Conservation (phyloP, 2,888 invertebrate species). For the Urechis unicinctus region DNA sequence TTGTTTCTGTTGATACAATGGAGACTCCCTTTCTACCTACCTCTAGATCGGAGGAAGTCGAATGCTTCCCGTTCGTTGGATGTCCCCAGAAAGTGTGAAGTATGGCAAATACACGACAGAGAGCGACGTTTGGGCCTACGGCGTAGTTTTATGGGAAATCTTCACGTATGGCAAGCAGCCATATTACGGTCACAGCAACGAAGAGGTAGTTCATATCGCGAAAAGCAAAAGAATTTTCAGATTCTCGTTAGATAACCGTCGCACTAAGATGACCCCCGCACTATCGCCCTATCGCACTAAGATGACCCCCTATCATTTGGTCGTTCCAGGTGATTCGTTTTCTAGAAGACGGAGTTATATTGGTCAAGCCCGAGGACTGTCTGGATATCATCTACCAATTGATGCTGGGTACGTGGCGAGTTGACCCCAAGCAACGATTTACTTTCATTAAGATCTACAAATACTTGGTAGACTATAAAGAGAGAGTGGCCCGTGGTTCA, state of each 20-base stretch:
- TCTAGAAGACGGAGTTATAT: conserved; percentile 71
- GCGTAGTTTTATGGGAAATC: conserved; percentile 53
- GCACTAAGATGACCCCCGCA: too few species aligned
- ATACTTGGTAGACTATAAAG: conserved; percentile 4
- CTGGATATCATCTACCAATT: conserved; percentile 47
- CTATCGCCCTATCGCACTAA: too few species aligned
- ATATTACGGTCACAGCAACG: conserved; percentile 51
- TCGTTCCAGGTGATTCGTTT: conserved; percentile 51
- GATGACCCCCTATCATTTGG: too few species aligned
- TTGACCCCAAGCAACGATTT: conserved; percentile 58
- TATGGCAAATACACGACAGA: conserved; percentile 52
- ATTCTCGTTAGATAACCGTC: too few species aligned
- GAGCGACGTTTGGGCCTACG: conserved; percentile 52
- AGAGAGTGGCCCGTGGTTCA: too few species aligned
- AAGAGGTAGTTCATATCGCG: conserved; percentile 45
- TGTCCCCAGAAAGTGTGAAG: conserved; percentile 52
- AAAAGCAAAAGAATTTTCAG: too few species aligned
- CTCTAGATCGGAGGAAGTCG: conserved; percentile 41
- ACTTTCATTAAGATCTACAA: conserved; percentile 55
- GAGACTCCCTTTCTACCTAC: neutral
- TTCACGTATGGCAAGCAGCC: conserved; percentile 51
- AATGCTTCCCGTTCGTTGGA: conserved; percentile 52
- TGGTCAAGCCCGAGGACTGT: conserved; percentile 66
- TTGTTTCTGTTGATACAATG: neutral
- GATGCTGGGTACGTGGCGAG: conserved; percentile 54